Conservation (phyloP, 2,888 invertebrate species). For the Rhorus exstirpatorius region DNA sequence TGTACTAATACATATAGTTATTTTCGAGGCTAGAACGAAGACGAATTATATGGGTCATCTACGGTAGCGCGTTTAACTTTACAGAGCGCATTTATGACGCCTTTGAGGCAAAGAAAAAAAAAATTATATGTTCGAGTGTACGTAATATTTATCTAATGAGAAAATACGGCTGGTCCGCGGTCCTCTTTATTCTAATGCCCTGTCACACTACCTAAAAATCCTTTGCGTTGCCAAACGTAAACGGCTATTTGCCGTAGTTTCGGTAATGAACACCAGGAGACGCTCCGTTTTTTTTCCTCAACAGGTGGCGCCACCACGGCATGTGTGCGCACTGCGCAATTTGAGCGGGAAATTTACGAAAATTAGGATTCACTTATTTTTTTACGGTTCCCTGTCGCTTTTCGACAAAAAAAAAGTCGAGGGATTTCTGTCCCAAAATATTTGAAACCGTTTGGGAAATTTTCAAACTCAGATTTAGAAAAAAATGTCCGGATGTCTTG, state of each 20-base stretch:
- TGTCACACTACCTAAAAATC: constrained; percentile 67
- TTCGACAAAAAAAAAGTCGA: not conserved
- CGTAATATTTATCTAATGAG: constrained; percentile 16
- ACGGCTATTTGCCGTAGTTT: constrained; percentile 49
- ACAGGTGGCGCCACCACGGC: constrained; percentile 22
- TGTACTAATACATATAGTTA: constrained; percentile 20
- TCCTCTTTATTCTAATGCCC: constrained; percentile 64
- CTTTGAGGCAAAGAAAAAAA: constrained; percentile 20
- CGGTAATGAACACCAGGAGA: constrained; percentile 25
- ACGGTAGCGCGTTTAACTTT: not conserved
- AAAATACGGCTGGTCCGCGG: constrained; percentile 47
- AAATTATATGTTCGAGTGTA: constrained; percentile 30
- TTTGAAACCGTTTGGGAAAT: no score
- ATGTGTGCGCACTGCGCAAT: not conserved
- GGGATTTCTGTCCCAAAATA: no score
- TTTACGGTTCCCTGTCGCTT: no score
- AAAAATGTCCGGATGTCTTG: no score
- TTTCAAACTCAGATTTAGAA: no score
- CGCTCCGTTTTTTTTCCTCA: not conserved
- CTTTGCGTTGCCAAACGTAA: constrained; percentile 60
- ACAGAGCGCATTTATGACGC: constrained; percentile 16
- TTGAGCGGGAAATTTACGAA: constrained; percentile 15
- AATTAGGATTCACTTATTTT: not conserved
- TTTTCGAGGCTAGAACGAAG: constrained; percentile 21
- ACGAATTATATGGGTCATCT: not conserved